Conservation (phyloP, 1,140 invertebrate genomes). For the Acyrthosiphon pisum region DNA sequence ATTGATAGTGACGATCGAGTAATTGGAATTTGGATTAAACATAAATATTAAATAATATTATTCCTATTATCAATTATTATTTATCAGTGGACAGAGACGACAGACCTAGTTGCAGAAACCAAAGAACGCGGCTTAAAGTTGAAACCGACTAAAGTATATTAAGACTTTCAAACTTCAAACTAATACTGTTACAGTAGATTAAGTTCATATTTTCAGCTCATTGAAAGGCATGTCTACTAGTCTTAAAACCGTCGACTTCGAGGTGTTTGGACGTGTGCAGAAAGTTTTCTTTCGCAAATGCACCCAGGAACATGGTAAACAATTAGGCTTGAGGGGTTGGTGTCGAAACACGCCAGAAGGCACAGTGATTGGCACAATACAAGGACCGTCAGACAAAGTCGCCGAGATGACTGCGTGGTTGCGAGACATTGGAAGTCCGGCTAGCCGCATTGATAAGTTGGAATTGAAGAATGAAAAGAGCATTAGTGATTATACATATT, state of each 20-base stretch:
- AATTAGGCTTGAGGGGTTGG: constrained; percentile 71
- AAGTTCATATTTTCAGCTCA: not conserved
- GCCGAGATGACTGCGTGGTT: constrained; percentile 72
- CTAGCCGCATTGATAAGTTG: constrained; percentile 69
- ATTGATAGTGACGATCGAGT: no score
- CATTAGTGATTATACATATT: constrained; percentile 34
- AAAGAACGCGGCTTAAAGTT: no score
- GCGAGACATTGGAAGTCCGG: constrained; percentile 69
- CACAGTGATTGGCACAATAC: constrained; percentile 71
- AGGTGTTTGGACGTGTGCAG: constrained; percentile 70
- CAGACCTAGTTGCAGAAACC: no score
- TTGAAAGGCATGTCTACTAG: not conserved
- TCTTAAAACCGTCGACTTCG: constrained; percentile 63
- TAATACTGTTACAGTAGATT: not conserved
- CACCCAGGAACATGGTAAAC: constrained; percentile 68
- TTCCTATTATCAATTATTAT: no score
- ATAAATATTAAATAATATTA: no score
- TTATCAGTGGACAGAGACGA: no score
- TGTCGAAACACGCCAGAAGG: constrained; percentile 71
- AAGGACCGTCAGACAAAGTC: constrained; percentile 68
- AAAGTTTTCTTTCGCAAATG: constrained; percentile 69
- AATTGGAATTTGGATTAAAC: no score
- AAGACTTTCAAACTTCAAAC: not conserved
- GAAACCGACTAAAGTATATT: not conserved
- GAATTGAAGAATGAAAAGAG: constrained; percentile 64